These are phyloP conservation scores for Chondrosia reniformis DNA, from an alignment of 37 sponge, comb jelly and placozoan genomes.

Conservation along the genomic window DNA sequence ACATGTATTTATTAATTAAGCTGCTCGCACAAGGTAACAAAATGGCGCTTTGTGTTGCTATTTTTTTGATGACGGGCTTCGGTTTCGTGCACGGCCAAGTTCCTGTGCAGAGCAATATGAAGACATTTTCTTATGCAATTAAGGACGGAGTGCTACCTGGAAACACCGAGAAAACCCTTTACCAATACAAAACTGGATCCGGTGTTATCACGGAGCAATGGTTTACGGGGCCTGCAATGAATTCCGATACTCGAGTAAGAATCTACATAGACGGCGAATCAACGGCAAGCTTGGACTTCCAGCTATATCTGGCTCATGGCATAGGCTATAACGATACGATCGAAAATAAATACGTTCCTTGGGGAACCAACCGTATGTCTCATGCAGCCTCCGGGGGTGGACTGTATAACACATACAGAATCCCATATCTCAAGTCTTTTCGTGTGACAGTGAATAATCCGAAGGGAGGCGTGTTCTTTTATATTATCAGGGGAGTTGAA, in stretches of 20 bases:
- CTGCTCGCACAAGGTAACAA: too few species aligned
- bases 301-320: constrained; percentile 63
- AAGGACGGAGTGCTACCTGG: constrained; percentile 47
- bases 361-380: constrained; percentile 53
- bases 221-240: constrained; percentile 52
- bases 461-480: constrained; percentile 34
- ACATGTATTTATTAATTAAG: not conserved
- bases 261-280: constrained; percentile 74
- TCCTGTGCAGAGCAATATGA: constrained; percentile 41
- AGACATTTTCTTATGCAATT: constrained; percentile 68
- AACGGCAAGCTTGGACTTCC: constrained; percentile 58
- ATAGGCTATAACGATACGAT: constrained; percentile 33
- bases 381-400: constrained; percentile 49
- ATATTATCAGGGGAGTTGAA: constrained; percentile 73
- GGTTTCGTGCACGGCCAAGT: constrained; percentile 11
- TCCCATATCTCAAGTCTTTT: constrained; percentile 57
- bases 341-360: constrained; percentile 38
- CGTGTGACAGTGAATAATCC: constrained; percentile 60
- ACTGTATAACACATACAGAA: constrained; percentile 53
- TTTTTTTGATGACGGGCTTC: too few species aligned
- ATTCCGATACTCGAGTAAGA: constrained; percentile 50
- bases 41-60: too few species aligned
- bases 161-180: constrained; percentile 54
- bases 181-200: constrained; percentile 44
- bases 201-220: constrained; percentile 87